Conservation (phyloP, 2,113 vertebrate genomes). For the Prunella himalayana region DNA sequence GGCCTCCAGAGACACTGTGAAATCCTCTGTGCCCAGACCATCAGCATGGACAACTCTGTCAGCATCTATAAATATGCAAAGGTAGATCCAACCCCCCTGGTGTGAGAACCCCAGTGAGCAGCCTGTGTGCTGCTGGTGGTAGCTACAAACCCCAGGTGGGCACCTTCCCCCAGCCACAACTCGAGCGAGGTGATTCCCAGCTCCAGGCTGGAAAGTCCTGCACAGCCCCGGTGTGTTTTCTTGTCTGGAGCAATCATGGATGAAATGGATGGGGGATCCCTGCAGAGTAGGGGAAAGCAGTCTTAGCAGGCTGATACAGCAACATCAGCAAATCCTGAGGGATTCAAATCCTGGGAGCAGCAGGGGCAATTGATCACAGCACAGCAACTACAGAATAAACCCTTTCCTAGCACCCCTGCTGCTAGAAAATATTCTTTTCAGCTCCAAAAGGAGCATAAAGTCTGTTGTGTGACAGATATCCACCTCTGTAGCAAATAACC, state of each 20-base stretch:
- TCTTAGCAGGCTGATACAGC: background rate
- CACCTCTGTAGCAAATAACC: background rate
- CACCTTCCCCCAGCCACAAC: background rate
- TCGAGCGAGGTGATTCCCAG: accelerated
- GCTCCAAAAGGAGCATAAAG: background rate
- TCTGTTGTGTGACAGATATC: background rate
- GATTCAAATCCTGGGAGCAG: background rate
- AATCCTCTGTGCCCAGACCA: constrained; percentile 86
- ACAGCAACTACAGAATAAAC: background rate
- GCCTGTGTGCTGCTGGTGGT: accelerated
- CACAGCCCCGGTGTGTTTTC: background rate
- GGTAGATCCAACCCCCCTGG: constrained; percentile 59
- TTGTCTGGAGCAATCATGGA: background rate
- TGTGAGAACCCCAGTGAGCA: background rate
- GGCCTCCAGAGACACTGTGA: constrained; percentile 93
- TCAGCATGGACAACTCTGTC: constrained; percentile 85
- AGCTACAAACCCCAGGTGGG: background rate
- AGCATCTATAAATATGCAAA: constrained; percentile 92
- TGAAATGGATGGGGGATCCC: background rate
- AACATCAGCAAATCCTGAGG: background rate
- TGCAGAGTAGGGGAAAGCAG: background rate
- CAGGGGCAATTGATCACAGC: background rate
- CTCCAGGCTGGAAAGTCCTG: background rate
- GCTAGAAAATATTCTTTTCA: background rate
- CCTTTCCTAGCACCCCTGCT: background rate